Evolutionary conservation across 2,113 vertebrate genomes (phyloP).

Genomic region (Chionis minor): DNA sequence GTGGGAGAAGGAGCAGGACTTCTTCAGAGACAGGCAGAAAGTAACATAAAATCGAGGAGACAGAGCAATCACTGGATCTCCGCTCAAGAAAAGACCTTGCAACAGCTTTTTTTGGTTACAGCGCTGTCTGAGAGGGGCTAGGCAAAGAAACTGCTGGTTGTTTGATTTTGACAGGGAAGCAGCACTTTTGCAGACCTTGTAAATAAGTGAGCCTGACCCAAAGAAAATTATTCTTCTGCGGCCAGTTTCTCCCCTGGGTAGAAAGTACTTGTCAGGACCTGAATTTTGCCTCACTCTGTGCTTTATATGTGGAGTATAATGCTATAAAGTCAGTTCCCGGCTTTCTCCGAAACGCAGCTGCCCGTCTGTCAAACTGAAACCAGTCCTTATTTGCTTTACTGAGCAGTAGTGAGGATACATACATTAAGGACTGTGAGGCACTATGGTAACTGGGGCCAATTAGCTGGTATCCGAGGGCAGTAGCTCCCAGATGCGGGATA

Average conservation of each 20-base stretch:
- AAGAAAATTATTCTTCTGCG: not conserved
- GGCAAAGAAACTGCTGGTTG: not conserved
- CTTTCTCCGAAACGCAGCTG: not conserved
- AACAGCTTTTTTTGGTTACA: not conserved
- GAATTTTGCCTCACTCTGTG: not conserved
- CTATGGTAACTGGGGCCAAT: conserved; percentile 39
- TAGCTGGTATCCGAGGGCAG: conserved; percentile 25
- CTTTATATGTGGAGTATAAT: not conserved
- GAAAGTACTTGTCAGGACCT: not conserved
- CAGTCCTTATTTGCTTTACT: conserved; percentile 14
- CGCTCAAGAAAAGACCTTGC: not conserved
- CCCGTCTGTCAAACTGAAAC: not conserved
- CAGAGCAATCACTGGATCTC: not conserved
- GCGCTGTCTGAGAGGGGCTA: not conserved
- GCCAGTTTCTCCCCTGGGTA: not conserved
- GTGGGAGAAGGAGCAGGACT: not conserved
- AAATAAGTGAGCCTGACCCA: not conserved
- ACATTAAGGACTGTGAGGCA: not conserved
- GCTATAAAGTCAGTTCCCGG: not conserved
- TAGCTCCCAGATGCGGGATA: conserved; percentile 33
- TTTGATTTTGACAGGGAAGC: conserved; percentile 1
- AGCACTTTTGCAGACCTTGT: not conserved
- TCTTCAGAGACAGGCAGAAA: not conserved
- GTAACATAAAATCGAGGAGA: not conserved
- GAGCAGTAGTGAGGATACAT: conserved; percentile 1